Evolutionary conservation across 2,797 vertebrate genomes (phyloP).

Genomic region (Epinephelus awoara): DNA sequence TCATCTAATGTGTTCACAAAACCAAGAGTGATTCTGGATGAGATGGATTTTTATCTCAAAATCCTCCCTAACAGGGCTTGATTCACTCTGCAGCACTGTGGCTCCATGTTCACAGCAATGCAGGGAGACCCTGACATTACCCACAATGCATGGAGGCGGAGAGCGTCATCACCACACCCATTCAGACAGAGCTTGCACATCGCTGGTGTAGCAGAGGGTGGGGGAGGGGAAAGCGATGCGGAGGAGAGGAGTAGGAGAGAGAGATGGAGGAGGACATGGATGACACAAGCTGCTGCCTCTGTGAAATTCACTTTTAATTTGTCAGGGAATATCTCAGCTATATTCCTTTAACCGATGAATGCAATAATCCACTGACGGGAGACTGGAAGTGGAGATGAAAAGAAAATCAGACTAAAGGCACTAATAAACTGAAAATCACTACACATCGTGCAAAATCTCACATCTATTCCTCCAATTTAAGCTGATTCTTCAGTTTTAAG

Average conservation of each 20-base stretch:
- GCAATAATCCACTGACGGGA: conserved; percentile 18
- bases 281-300: conserved; percentile 54
- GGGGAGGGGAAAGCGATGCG: conserved; percentile 78
- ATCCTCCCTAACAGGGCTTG: conserved; percentile 11
- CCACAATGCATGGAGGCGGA: conserved; percentile 82
- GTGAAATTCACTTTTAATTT: conserved; percentile 63
- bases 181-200: conserved; percentile 70
- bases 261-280: conserved; percentile 65
- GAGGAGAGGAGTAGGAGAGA: conserved; percentile 64
- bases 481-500: not conserved
- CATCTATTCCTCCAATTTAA: conserved; percentile 17
- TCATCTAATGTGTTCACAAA: conserved; percentile 38
- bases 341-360: conserved; percentile 24
- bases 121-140: conserved; percentile 81
- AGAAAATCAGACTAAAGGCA: conserved; percentile 33
- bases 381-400: not conserved
- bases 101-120: conserved; percentile 77
- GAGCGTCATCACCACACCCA: conserved; percentile 85
- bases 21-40: conserved; percentile 8
- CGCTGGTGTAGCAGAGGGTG: conserved; percentile 73
- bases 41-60: conserved; percentile 11
- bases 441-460: conserved; percentile 12
- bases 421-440: conserved; percentile 26
- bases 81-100: conserved; percentile 44
- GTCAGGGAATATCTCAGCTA: conserved; percentile 25